These are phyloP conservation scores for Thaumatotibia leucotreta DNA, from an alignment of 1,140 invertebrate species.

Conservation along the genomic window DNA sequence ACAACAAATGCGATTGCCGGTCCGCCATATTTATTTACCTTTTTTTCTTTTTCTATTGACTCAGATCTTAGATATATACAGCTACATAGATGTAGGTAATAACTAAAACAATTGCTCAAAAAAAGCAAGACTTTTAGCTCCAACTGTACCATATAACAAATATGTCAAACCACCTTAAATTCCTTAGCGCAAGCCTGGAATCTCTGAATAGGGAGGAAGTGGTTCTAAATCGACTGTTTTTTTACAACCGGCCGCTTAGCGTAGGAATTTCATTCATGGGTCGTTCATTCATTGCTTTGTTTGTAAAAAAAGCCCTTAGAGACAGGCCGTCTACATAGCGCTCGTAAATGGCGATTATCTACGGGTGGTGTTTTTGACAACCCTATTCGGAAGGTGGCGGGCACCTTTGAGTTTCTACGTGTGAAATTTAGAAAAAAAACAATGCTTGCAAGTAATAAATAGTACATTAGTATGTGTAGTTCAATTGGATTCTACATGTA, in stretches of 20 bases:
- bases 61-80: too few species aligned
- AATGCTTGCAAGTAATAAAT: not conserved
- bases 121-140: not conserved
- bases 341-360: slow-evolving; percentile 32
- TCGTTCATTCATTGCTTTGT: slow-evolving; percentile 51
- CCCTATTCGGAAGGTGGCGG: not conserved
- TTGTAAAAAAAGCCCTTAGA: slow-evolving; percentile 56
- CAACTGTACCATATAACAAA: slow-evolving; percentile 13
- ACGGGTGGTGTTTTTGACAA: slow-evolving; percentile 11
- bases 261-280: slow-evolving; percentile 67
- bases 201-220: slow-evolving; percentile 52
- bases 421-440: not conserved
- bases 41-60: too few species aligned
- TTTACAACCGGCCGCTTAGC: slow-evolving; percentile 57
- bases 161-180: slow-evolving; percentile 17
- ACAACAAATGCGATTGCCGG: too few species aligned
- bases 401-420: not conserved
- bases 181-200: slow-evolving; percentile 35
- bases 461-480: too few species aligned
- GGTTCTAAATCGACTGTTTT: slow-evolving; percentile 42
- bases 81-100: too few species aligned
- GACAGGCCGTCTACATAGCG: slow-evolving; percentile 57
- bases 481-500: too few species aligned
- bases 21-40: too few species aligned
- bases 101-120: too few species aligned